Percentiles rank a stretch among this genome's conserved stretches.
Conservation (phyloP, 2,797 vertebrate genomes). For the Rhabdophis nuchalis region DNA sequence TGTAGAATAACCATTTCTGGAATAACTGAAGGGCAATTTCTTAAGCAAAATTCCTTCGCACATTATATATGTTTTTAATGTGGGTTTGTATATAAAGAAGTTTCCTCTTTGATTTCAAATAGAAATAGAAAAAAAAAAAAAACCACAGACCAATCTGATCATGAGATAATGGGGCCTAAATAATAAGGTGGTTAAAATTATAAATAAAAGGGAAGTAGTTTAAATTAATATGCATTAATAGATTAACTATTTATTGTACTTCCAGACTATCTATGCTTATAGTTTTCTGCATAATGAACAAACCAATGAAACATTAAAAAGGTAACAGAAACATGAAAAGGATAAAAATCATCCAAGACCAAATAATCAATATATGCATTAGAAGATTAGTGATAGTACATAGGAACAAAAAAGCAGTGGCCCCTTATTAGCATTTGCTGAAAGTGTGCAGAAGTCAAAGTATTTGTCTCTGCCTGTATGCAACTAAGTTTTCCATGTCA, state of each 20-base stretch:
- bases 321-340: background rate
- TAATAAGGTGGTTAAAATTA: background rate
- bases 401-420: background rate
- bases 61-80: background rate
- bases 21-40: background rate
- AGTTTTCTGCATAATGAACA: background rate
- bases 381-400: background rate
- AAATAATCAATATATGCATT: background rate
- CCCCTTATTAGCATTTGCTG: background rate
- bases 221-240: background rate
- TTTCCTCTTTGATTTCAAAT: background rate
- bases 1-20: background rate
- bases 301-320: background rate
- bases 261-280: background rate
- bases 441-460: background rate
- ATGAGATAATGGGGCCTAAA: background rate
- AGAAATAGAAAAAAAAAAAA: background rate
- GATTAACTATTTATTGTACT: background rate
- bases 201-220: background rate
- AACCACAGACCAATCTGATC: background rate
- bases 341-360: background rate
- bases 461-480: background rate
- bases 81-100: background rate
- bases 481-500: background rate
- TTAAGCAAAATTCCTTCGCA: background rate